Conservation (phyloP, 2,888 invertebrate species). For the Melieria omissa region DNA sequence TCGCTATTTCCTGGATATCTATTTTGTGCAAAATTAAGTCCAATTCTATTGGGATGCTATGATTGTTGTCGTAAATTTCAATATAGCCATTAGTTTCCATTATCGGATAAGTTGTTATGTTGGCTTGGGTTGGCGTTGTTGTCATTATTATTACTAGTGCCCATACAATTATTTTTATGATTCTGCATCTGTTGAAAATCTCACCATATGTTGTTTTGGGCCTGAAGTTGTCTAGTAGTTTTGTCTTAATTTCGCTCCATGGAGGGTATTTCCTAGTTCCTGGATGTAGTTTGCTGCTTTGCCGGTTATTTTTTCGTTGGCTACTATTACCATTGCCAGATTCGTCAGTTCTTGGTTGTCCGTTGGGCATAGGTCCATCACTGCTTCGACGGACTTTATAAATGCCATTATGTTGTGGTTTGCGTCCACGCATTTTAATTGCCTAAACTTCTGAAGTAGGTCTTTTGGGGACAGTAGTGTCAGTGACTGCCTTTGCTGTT, state of each 20-base stretch:
- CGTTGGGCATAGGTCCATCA: not conserved
- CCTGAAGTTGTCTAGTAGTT: conserved; percentile 5
- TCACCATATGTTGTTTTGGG: conserved; percentile 11
- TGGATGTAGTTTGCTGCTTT: conserved; percentile 15
- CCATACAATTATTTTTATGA: conserved; percentile 1
- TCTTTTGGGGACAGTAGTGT: conserved; percentile 2
- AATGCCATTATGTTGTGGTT: conserved; percentile 6
- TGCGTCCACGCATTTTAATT: conserved; percentile 3
- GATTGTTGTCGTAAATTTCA: no score
- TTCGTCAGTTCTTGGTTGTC: not conserved
- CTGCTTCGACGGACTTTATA: conserved; percentile 1
- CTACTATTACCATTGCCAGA: conserved; percentile 17
- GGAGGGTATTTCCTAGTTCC: not conserved
- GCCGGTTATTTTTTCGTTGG: conserved; percentile 13
- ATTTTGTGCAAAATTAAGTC: no score
- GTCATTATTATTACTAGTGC: no score
- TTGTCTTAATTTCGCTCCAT: conserved; percentile 9
- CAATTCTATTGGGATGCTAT: no score
- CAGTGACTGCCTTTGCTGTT: no score
- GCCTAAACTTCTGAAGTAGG: not conserved
- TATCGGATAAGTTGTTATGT: no score
- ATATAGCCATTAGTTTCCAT: no score
- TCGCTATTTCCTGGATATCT: no score
- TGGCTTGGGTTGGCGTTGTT: no score
- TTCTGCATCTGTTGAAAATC: conserved; percentile 16